Percentiles rank a stretch among this genome's conserved stretches.
Conservation (phyloP, 2,888 invertebrate species). For the Osedax frankpressi region DNA sequence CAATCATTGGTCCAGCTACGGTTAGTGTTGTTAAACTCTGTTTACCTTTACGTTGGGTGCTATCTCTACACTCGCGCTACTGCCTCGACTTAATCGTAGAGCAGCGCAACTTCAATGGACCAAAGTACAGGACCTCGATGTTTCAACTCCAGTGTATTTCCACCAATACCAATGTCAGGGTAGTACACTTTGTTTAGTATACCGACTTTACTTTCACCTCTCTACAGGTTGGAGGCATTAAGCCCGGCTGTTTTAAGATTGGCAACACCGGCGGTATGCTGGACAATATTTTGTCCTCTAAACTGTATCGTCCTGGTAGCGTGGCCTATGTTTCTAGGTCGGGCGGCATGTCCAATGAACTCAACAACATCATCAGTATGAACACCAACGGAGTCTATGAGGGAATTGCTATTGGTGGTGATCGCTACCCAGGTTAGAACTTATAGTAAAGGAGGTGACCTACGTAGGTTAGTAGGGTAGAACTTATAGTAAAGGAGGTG, state of each 20-base stretch:
- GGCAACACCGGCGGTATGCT: slow-evolving; percentile 99
- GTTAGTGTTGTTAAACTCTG: slow-evolving; percentile 31
- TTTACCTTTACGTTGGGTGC: slow-evolving; percentile 54
- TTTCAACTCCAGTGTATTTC: no score
- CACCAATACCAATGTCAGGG: no score
- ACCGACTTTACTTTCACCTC: not conserved
- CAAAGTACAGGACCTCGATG: no score
- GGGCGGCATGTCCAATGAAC: slow-evolving; percentile 97
- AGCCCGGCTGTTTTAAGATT: slow-evolving; percentile 97
- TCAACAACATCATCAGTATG: slow-evolving; percentile 92
- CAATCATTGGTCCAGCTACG: slow-evolving; percentile 75
- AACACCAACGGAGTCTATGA: slow-evolving; percentile 93
- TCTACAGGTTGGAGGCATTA: slow-evolving; percentile 71
- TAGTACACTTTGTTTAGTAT: no score
- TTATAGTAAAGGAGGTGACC: no score
- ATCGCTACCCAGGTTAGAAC: slow-evolving; percentile 48
- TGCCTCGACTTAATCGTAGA: no score
- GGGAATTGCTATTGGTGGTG: slow-evolving; percentile 95
- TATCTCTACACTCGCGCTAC: slow-evolving; percentile 93
- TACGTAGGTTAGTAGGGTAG: no score
- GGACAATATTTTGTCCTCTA: slow-evolving; percentile 93
- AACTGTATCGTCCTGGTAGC: slow-evolving; percentile 84
- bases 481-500: no score
- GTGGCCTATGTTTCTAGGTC: slow-evolving; percentile 96
- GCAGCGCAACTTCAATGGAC: no score